phyloP scores from a whole-genome alignment of 2,113 vertebrate species.

The Xerus inauris region DNA sequence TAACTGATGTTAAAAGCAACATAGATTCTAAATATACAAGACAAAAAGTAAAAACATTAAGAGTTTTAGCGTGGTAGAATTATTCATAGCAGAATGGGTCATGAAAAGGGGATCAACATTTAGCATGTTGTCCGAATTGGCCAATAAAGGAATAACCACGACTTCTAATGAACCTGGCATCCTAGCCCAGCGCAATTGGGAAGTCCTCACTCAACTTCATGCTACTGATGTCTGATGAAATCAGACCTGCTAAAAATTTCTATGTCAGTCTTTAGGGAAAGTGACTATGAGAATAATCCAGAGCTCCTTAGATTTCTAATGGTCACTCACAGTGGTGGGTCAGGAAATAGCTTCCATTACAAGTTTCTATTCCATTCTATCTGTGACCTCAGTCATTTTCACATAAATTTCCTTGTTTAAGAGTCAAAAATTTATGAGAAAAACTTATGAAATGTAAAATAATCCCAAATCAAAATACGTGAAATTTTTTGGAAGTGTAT shows the following conservation, averaged over 20 bases:
- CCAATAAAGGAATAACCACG: neutral
- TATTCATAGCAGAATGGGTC: neutral
- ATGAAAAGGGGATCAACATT: neutral
- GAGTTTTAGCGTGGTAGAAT: neutral
- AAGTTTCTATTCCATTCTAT: neutral
- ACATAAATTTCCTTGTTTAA: neutral
- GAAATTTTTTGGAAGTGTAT: slow-evolving; percentile 6
- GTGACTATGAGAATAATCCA: neutral
- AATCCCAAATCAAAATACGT: neutral
- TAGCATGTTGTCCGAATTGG: neutral
- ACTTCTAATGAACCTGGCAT: neutral
- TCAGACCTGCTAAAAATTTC: neutral
- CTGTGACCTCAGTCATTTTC: neutral
- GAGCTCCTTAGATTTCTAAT: neutral
- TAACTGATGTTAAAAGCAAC: slow-evolving; percentile 14
- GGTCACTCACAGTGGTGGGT: neutral
- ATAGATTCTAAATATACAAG: slow-evolving; percentile 42
- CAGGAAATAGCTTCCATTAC: neutral
- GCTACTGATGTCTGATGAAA: neutral
- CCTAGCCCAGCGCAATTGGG: neutral
- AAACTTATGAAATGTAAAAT: neutral
- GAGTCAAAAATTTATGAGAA: neutral
- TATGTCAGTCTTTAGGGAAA: neutral
- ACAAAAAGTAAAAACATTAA: neutral
- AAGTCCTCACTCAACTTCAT: neutral